Percentiles rank a stretch among this genome's conserved stretches.
phyloP scores from a whole-genome alignment of 2,797 vertebrate species.

The Mus spretus region DNA sequence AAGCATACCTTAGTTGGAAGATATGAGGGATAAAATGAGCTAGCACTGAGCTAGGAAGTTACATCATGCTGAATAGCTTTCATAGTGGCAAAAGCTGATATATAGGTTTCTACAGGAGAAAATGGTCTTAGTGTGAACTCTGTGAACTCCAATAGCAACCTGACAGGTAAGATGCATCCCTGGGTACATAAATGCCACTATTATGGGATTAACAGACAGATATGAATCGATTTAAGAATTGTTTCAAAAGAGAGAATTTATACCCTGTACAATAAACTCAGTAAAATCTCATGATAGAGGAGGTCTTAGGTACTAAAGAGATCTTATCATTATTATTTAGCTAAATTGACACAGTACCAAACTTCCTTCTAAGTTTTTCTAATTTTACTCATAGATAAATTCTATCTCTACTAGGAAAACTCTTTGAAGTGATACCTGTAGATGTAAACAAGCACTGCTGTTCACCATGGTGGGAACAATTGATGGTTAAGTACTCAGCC shows the following conservation, averaged over 20 bases:
- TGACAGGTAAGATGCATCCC: not conserved
- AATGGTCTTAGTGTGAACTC: not conserved
- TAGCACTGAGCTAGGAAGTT: not conserved
- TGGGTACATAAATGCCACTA: not conserved
- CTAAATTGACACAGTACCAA: not conserved
- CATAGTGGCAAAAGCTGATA: not conserved
- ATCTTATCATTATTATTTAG: not conserved
- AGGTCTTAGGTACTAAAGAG: not conserved
- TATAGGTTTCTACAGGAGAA: not conserved
- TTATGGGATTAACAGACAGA: not conserved
- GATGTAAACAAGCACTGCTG: not conserved
- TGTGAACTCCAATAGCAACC: not conserved
- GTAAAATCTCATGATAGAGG: not conserved
- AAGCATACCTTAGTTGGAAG: not conserved
- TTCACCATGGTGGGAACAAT: not conserved
- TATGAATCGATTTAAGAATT: not conserved
- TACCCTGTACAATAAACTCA: not conserved
- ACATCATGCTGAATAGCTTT: not conserved
- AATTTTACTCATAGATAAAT: not conserved
- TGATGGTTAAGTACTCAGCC: not conserved
- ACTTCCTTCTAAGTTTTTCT: not conserved
- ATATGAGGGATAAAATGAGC: not conserved
- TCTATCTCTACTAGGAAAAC: not conserved
- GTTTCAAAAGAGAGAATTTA: not conserved
- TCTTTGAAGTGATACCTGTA: not conserved